Base-by-base conservation (phyloP, 2,113 vertebrate species). In the Marcusenius ussheri region DNA sequence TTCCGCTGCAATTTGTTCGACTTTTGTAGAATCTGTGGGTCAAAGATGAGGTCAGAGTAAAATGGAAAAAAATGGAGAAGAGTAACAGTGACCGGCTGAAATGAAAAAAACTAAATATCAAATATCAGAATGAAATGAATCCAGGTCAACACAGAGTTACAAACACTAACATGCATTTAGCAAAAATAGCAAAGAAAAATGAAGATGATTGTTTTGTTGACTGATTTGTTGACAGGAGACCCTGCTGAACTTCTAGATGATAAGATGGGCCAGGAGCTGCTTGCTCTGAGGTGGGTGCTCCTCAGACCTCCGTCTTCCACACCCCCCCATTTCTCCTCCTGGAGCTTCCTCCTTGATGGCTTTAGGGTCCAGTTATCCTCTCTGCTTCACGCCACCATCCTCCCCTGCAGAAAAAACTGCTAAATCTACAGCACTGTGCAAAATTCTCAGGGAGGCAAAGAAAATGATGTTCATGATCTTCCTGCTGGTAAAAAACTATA, bases 261-360 rank as follows among this genome's bases (percentile, higher is more conserved):
- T 91, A 97, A 96, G 94, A 95, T 94, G 83, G 94, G 93, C 87
- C 95, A 96, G 0, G 95, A 98, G 90, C 95, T 97, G 6, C 94
- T 98, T 89, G 96, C 95, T 83, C 95, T 97, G 93, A 97, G 97
- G 98, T 99, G 95, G 95, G 94, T 93, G 11, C 42, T 88, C 21
- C 56, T n/a, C 21, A 53, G 49, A 51, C 27, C 62, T 21, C 19
- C 15, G 8, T 11, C 49, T 56, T 35, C 49, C 51, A 19, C 50
- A 83, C 87, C 42, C 56, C 80, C 56, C 88, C 27, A 6, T 19
- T 53, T 50, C 47, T 53, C 74, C 70, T 70, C 24, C 31, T 88
- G 4, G 86, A 53, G 31, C 50, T 15, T 27, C 46, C 11, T 13
- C 21, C 56, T 24, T 85, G 83, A 2, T 2, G 47, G 24, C 49